phyloP scores from a whole-genome alignment of 1,140 invertebrate species.

The Diorhabda carinulata region DNA sequence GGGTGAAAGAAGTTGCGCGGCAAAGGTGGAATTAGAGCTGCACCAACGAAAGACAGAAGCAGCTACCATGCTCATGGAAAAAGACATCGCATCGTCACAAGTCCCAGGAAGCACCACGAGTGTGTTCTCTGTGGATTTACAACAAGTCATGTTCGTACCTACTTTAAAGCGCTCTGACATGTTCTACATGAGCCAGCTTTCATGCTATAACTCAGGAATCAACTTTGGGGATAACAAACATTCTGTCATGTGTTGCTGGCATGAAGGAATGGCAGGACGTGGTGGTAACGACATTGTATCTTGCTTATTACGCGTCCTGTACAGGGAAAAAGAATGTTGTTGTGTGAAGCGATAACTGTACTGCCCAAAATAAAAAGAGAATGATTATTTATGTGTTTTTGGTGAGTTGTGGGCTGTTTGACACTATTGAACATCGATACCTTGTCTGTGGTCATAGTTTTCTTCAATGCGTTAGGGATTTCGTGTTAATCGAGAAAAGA shows the following conservation, averaged over 20 bases:
- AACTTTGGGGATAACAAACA: slow-evolving; percentile 19
- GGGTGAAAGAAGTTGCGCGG: slow-evolving; percentile 1
- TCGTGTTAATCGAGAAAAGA: slow-evolving; percentile 25
- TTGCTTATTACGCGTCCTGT: slow-evolving; percentile 17
- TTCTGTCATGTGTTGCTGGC: slow-evolving; percentile 19
- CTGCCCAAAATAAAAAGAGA: slow-evolving; percentile 20
- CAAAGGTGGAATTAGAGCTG: slow-evolving; percentile 1
- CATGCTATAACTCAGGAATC: slow-evolving; percentile 23
- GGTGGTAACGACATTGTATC: slow-evolving; percentile 23
- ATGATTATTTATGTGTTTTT: slow-evolving; percentile 25
- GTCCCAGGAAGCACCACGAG: not conserved
- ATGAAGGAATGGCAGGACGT: slow-evolving; percentile 19
- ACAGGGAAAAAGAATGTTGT: slow-evolving; percentile 19
- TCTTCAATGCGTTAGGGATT: slow-evolving; percentile 22
- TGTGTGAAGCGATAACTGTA: slow-evolving; percentile 21
- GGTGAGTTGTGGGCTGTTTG: slow-evolving; percentile 24
- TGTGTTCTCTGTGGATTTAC: slow-evolving; percentile 17
- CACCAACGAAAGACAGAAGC: slow-evolving; percentile 19
- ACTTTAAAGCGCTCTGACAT: slow-evolving; percentile 19
- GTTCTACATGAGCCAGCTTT: slow-evolving; percentile 23
- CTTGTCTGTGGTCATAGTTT: slow-evolving; percentile 25
- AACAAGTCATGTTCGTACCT: slow-evolving; percentile 23
- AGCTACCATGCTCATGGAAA: slow-evolving; percentile 6
- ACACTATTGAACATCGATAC: slow-evolving; percentile 26
- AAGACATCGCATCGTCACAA: slow-evolving; percentile 8